Conservation (phyloP, 2,113 vertebrate genomes). For the Cryptomyrus ogoouensis region DNA sequence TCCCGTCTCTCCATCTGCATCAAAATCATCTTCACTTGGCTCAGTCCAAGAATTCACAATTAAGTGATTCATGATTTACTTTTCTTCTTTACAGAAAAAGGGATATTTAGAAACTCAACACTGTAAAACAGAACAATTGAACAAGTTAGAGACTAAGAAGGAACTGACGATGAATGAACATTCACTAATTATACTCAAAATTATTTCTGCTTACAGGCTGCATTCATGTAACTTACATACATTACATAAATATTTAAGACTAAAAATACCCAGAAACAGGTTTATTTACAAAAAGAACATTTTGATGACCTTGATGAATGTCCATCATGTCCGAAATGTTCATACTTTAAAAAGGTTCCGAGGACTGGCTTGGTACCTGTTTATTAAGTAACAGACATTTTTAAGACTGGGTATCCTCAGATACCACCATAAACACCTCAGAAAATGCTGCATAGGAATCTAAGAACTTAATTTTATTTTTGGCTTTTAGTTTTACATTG, state of each 20-base stretch:
- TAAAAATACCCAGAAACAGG: background rate
- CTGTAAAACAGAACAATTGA: conserved; percentile 54
- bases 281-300: conserved; percentile 6
- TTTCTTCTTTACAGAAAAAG: conserved; percentile 60
- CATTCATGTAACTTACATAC: background rate
- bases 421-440: conserved; percentile 8
- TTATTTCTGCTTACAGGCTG: background rate
- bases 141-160: background rate
- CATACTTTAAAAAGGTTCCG: conserved; percentile 1
- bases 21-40: conserved; percentile 47
- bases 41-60: conserved; percentile 58
- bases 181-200: conserved; percentile 27
- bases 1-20: conserved; percentile 52
- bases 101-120: conserved; percentile 72
- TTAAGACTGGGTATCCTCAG: background rate
- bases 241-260: background rate
- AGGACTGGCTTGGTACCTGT: background rate
- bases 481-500: background rate
- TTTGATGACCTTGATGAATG: background rate
- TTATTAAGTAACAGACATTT: background rate
- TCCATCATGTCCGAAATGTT: background rate
- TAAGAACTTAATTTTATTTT: conserved; percentile 1
- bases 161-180: background rate
- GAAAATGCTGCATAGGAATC: background rate
- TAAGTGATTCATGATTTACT: conserved; percentile 52